Evolutionary conservation across 2,113 vertebrate genomes (phyloP).

Genomic region (Cacatua alba): DNA sequence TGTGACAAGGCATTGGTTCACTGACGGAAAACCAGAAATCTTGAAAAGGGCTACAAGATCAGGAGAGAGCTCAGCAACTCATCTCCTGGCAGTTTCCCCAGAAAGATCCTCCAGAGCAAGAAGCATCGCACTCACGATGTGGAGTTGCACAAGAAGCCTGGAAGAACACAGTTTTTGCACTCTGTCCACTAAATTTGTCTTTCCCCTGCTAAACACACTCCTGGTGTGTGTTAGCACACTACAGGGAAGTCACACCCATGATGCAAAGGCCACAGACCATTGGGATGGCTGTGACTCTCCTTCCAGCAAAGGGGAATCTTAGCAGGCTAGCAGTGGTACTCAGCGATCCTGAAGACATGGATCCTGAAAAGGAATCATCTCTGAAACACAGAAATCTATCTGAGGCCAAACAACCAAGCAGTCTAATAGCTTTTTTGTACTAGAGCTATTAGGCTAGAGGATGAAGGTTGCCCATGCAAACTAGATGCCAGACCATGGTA

Average conservation of each 20-base stretch:
- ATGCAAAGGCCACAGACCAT: not conserved
- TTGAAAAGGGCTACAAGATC: not conserved
- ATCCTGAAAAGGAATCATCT: not conserved
- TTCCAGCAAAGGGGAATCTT: not conserved
- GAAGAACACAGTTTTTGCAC: not conserved
- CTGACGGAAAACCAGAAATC: not conserved
- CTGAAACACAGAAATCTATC: not conserved
- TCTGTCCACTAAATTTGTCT: not conserved
- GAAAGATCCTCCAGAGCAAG: not conserved
- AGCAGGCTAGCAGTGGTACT: not conserved
- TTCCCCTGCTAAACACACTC: not conserved
- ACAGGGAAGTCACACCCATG: not conserved
- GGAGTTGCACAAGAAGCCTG: not conserved
- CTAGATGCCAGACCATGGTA: not conserved
- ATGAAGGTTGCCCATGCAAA: not conserved
- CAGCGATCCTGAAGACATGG: not conserved
- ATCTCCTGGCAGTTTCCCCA: not conserved
- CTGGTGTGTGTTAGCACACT: not conserved
- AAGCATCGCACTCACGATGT: not conserved
- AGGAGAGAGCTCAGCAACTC: not conserved
- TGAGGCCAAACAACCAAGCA: not conserved
- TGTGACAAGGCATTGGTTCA: not conserved
- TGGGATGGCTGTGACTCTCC: not conserved
- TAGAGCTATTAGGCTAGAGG: not conserved
- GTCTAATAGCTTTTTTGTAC: not conserved